These are phyloP conservation scores for Eira barbara DNA, from an alignment of 2,113 vertebrate genomes.

Conservation along the genomic window DNA sequence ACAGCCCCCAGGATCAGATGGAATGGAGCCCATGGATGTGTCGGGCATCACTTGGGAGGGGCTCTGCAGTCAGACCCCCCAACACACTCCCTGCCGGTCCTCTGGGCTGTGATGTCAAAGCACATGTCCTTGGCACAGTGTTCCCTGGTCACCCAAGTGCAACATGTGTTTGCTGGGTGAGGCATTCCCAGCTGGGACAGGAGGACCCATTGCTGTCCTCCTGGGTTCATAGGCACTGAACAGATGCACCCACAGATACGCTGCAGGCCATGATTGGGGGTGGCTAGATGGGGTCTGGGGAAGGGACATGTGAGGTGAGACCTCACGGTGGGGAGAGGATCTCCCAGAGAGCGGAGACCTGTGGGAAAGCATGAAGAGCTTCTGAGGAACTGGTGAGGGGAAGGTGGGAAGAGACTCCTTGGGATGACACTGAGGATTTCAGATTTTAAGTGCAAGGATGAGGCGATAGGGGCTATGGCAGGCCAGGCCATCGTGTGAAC, in stretches of 20 bases:
- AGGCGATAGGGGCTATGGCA: neutral
- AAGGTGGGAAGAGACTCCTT: neutral
- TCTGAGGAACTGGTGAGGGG: neutral
- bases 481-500: neutral
- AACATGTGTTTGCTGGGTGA: fast-evolving
- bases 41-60: neutral
- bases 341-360: fast-evolving
- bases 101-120: neutral
- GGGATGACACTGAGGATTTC: neutral
- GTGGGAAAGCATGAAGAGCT: neutral
- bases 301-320: neutral
- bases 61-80: neutral
- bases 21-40: neutral
- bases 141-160: neutral
- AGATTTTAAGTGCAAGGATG: neutral
- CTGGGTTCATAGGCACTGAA: neutral
- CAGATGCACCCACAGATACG: fast-evolving
- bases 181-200: too few relatives aligned
- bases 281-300: neutral
- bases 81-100: neutral
- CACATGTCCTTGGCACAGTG: neutral
- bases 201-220: neutral
- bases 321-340: neutral
- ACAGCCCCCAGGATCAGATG: too few relatives aligned
- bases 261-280: neutral